phyloP scores from a whole-genome alignment of 2,888 invertebrate genomes.

The Hypsopygia costalis region DNA sequence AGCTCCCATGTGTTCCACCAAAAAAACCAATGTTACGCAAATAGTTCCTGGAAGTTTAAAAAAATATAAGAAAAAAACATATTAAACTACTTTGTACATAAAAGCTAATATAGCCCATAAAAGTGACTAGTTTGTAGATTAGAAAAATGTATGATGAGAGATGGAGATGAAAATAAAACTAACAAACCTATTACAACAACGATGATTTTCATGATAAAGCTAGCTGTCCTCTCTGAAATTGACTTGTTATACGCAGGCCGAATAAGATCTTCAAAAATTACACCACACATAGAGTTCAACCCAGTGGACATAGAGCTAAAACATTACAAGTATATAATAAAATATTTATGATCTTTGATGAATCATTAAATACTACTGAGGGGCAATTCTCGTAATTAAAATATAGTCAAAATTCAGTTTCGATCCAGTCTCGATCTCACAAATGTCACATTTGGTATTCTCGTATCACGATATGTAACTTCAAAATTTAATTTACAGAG shows the following conservation, averaged over 20 bases:
- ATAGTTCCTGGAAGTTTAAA: conserved; percentile 72
- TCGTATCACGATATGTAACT: too few species aligned
- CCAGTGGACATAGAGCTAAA: conserved; percentile 88
- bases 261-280: conserved; percentile 87
- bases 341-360: too few species aligned
- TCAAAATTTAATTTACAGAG: too few species aligned
- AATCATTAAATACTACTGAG: too few species aligned
- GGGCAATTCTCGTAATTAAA: too few species aligned
- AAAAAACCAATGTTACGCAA: conserved; percentile 85
- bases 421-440: too few species aligned
- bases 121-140: too few species aligned
- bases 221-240: conserved; percentile 83
- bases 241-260: conserved; percentile 83
- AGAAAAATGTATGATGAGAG: conserved; percentile 2
- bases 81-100: too few species aligned
- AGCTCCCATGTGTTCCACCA: conserved; percentile 86
- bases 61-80: too few species aligned
- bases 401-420: too few species aligned
- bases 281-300: conserved; percentile 87
- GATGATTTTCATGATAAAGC: conserved; percentile 85
- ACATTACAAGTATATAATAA: conserved; percentile 14
- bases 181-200: conserved; percentile 81
- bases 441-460: too few species aligned
- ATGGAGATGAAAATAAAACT: background rate
- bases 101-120: too few species aligned